Evolutionary conservation across 2,113 vertebrate genomes (phyloP).

Genomic region (Apteryx mantelli): DNA sequence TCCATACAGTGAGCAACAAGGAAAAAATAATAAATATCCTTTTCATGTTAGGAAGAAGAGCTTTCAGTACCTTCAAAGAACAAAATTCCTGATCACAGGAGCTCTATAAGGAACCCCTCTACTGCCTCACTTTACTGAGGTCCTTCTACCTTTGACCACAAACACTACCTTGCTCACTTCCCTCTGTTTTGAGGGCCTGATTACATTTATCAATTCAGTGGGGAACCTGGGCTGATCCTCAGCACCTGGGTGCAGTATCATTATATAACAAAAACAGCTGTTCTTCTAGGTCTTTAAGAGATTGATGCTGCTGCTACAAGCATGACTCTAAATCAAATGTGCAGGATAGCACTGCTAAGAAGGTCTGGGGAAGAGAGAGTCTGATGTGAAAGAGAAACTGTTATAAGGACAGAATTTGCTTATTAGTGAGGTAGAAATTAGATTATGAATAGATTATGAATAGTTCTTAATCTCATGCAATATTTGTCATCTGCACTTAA

Average conservation of each 20-base stretch:
- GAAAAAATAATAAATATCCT: not conserved
- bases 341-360: not conserved
- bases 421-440: not conserved
- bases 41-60: not conserved
- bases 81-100: not conserved
- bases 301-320: not conserved
- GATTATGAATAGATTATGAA: not conserved
- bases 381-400: not conserved
- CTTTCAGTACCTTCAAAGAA: not conserved
- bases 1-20: not conserved
- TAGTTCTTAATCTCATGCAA: rapidly evolving
- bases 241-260: not conserved
- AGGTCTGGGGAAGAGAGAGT: not conserved
- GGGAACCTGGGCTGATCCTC: not conserved
- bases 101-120: not conserved
- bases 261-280: not conserved
- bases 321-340: not conserved
- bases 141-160: not conserved
- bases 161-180: not conserved
- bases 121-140: not conserved
- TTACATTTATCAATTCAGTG: not conserved
- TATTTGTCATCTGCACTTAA: not conserved
- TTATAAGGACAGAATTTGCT: not conserved
- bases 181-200: not conserved
- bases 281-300: not conserved